Evolutionary conservation across 2,797 vertebrate species (phyloP).

Genomic region (Knipowitschia caucasica): DNA sequence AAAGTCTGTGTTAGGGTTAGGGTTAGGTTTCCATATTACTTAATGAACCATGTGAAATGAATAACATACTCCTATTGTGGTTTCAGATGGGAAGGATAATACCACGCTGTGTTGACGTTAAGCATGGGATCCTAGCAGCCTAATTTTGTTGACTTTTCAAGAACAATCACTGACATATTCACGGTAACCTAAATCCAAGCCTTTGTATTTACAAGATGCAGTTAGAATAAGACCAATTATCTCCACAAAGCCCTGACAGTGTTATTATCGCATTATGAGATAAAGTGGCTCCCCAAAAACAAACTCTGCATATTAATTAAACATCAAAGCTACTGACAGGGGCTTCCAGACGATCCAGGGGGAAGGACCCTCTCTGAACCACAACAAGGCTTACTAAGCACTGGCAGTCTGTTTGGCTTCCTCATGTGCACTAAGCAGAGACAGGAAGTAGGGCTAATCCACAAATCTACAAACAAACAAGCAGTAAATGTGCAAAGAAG

Average conservation of each 20-base stretch:
- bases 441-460: neutral
- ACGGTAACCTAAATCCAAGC: neutral
- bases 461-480: neutral
- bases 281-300: conserved; percentile 27
- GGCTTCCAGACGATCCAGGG: conserved; percentile 12
- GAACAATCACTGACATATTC: neutral
- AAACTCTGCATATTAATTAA: conserved; percentile 16
- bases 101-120: neutral
- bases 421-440: neutral
- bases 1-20: neutral
- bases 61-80: neutral
- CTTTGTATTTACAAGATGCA: neutral
- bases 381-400: conserved; percentile 1
- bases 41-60: neutral
- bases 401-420: neutral
- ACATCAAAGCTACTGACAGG: conserved; percentile 23
- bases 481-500: neutral
- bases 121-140: neutral
- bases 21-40: neutral
- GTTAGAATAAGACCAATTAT: conserved; percentile 13
- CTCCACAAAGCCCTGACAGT: conserved; percentile 11
- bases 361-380: conserved; percentile 13
- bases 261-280: conserved; percentile 5
- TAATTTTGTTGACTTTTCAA: neutral
- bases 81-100: neutral